Evolutionary conservation across 2,888 invertebrate species (phyloP), one percentile per base, ranked within the genome.

Genomic region (Strigamia transsilvanica): DNA sequence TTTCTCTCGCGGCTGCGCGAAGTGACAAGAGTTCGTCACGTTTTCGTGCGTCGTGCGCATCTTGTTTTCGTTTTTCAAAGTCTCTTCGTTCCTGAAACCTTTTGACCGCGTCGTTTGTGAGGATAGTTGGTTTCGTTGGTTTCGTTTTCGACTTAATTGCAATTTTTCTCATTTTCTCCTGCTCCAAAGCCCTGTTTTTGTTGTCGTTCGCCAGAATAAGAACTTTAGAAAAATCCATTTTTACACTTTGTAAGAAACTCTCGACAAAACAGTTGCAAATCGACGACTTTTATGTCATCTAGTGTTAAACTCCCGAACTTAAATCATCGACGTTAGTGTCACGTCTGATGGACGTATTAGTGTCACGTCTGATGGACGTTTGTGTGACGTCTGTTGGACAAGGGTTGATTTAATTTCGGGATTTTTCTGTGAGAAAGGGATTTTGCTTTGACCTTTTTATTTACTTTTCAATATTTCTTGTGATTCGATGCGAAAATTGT

Each of bases 71-170:
- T 85, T 95, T 94, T 87, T 96, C 95, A 83, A 93, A 92, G 87
- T 95, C 94, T 86, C 93, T 94, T 85, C 93, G 93, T 0, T 93
- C 94, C 21, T 96, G 89, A 88, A 96, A 96, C 87, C 93, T 94
- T 87, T 94, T 93, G 80, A 96, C 93, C 85, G 94, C 94, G 0
- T 91, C 91, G 0, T 95, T 84, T 42, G 96, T 89, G 83, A 87
- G 86, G 84, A 90, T 91, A 82, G 92, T 91, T 85, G 93, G 92
- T 61, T n/a, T n/a, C n/a, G n/a, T n/a, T n/a, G n/a, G n/a, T n/a
- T 91, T 90, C 85, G 93, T 92, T 86, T 94, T 95, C 87, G 94
- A 94, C 0, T 95, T 94, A 0, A 93, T 91, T 87, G 93, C 95
- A 85, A 93, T 92, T 2, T 94, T 93, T 86, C 92, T 93, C 86